A percentile compares a stretch with the other conserved stretches of the same genome.
Evolutionary conservation across 2,113 vertebrate genomes (phyloP).

Genomic region (Pygathrix nemaeus): DNA sequence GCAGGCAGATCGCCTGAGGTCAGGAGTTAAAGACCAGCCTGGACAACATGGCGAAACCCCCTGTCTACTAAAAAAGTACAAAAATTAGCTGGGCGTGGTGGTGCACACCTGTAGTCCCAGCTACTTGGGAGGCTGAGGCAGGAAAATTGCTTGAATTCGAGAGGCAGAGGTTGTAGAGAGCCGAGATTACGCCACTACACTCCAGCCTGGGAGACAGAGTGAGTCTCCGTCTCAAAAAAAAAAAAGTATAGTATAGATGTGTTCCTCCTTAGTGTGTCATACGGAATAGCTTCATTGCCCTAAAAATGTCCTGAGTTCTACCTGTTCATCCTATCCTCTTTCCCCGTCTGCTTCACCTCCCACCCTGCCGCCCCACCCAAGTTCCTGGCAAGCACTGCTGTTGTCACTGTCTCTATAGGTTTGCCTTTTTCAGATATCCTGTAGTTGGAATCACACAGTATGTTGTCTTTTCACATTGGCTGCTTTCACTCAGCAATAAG

Average conservation of each 20-base stretch:
- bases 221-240: too few species aligned
- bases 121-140: too few species aligned
- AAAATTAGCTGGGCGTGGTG: too few species aligned
- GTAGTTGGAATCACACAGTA: background rate
- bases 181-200: too few species aligned
- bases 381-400: background rate
- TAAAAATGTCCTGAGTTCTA: background rate
- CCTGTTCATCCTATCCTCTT: background rate
- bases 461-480: background rate
- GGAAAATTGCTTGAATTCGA: too few species aligned
- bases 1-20: too few species aligned
- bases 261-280: background rate
- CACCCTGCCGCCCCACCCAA: fast-evolving
- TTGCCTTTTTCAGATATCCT: background rate
- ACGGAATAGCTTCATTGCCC: background rate
- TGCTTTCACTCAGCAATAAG: background rate
- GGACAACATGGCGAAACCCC: too few species aligned
- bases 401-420: background rate
- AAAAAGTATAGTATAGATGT: background rate
- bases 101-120: too few species aligned
- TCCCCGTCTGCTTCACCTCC: fast-evolving
- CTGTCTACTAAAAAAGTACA: too few species aligned
- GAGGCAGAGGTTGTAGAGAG: too few species aligned
- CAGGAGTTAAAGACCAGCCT: too few species aligned
- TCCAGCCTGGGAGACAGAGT: too few species aligned